These are phyloP conservation scores for Notamacropus eugenii DNA, from an alignment of 2,797 vertebrate species.

Conservation along the genomic window DNA sequence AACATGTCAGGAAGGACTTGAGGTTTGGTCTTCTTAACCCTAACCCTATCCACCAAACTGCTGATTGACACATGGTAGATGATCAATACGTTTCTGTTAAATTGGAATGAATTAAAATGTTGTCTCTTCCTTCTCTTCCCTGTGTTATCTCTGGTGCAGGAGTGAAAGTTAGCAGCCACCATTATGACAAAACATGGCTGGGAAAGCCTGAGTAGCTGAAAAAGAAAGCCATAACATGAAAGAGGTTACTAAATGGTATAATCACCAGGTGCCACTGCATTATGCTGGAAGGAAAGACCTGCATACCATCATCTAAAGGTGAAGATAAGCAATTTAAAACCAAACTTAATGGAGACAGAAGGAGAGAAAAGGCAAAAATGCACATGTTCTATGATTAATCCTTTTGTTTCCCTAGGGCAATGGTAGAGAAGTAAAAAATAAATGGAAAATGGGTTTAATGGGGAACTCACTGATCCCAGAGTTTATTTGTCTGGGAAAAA, in stretches of 20 bases:
- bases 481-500: conserved; percentile 45
- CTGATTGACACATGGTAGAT: neutral
- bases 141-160: neutral
- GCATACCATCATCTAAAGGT: neutral
- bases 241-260: neutral
- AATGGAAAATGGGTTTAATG: conserved; percentile 24
- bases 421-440: conserved; percentile 55
- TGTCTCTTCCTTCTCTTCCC: neutral
- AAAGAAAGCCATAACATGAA: neutral
- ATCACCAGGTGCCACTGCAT: neutral
- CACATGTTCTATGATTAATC: conserved; percentile 29
- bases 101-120: neutral
- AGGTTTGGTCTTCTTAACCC: neutral
- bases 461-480: conserved; percentile 29
- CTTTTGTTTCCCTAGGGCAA: neutral
- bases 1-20: neutral
- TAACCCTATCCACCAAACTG: neutral
- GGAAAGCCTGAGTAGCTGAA: neutral
- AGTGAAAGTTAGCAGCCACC: neutral
- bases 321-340: neutral
- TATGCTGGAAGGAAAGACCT: neutral
- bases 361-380: neutral
- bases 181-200: neutral
- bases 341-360: neutral
- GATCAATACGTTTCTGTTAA: neutral